Base-by-base conservation (phyloP, 2,797 vertebrate genomes). In the Xerus rutilus region DNA sequence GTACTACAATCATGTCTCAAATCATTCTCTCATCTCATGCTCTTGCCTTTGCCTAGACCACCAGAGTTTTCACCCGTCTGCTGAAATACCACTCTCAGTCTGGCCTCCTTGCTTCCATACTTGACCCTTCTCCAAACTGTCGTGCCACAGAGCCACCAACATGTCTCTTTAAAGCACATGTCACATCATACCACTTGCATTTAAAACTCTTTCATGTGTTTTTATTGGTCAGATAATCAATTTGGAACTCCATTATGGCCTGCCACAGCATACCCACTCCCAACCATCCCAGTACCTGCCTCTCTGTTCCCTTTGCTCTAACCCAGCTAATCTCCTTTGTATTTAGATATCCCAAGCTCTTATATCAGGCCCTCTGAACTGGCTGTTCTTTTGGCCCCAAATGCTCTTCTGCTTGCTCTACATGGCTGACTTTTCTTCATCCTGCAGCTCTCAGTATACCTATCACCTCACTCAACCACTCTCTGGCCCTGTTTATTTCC, bases 181-280 rank as follows among this genome's bases (percentile, higher is more conserved):
- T 70, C 73, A 65, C 8, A 23, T 30, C 13, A 83, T 5, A 77
- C 78, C n/a, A 93, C 8, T 69, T 8, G 69, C 64, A 18, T 10
- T 93, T 91, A 7, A 91, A 76, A 74, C 28, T 39, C 11, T 35
- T 67, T 47, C 39, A 54, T 1, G 8, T 57, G 18, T 78, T 83
- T 96, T 82, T 72, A 85, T 1, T 89, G 39, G 30, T 76, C 52
- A 95, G 65, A 86, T 10, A 28, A 95, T 73, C 74, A 73, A 83
- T 78, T 0, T 57, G 54, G 49, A 78, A 91, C 30, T 89, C n/a
- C 23, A 32, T 54, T 45, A 32, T 14, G 25, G 39, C 43, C 54
- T 78, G 15, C 82, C 39, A 72, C 2, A 3, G 32, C 74, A 49
- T 64, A 11, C 25, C 12, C 74, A 65, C 59, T n/a, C 45, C 7